Base-by-base conservation (phyloP, 2,113 vertebrate species). In the Mormoops blainvillei region DNA sequence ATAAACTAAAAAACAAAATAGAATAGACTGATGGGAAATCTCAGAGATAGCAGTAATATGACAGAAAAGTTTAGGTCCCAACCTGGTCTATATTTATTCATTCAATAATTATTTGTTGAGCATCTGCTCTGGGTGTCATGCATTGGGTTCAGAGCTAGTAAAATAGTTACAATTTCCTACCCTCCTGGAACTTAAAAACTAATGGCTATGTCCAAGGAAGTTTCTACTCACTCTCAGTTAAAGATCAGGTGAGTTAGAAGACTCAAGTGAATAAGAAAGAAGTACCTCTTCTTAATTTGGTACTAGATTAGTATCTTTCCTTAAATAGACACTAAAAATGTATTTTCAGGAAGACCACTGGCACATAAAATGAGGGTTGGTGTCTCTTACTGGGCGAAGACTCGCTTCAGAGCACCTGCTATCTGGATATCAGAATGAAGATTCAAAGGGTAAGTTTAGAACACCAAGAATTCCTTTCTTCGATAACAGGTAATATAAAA, bases 211-310 rank as follows among this genome's bases (percentile, higher is more conserved):
- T 83, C 16, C 41, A 88, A 58, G 52, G 41, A 88, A 83, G 28
- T 61, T 31, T 88, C 58, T 73, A 63, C 63, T 95, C 26, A 83
- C 11, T 58, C 54, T 68, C 48, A 89, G 36, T 74, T 67, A 92
- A 61, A 95, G 68, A 92, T 77, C 41, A 84, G 33, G 58, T 92
- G 68, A 88, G 19, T 82, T 54, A 87, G 68, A 95, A 84, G 38
- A 84, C 20, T 52, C 70, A 89, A 31, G 9, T 58, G 58, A 89
- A 16, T 68, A 58, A 58, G 33, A 61, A 85, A 84, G 43, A 87
- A 67, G n/a, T 67, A 33, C 12, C n/a, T n/a, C n/a, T n/a, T n/a
- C n/a, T n/a, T n/a, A n/a, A n/a, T n/a, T n/a, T n/a, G n/a, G n/a
- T n/a, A n/a, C n/a, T n/a, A n/a, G n/a, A n/a, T n/a, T n/a, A n/a